Percentiles rank a stretch among this genome's conserved stretches.
Conservation (phyloP, 2,888 invertebrate species). For the Cryptosula pallasiana region DNA sequence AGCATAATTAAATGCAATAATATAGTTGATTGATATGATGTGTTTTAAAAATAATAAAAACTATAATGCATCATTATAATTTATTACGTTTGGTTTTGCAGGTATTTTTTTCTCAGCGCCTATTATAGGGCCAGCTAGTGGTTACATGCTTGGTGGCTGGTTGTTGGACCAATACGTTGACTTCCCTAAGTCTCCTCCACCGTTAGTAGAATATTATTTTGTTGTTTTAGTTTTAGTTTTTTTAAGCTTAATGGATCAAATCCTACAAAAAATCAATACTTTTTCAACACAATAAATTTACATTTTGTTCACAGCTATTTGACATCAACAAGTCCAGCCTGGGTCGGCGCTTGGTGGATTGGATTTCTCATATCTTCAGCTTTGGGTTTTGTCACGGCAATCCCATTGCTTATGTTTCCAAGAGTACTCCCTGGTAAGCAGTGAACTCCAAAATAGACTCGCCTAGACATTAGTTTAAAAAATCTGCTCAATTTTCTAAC, state of each 20-base stretch:
- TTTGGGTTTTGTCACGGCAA: slow-evolving; percentile 73
- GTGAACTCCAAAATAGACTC: not conserved
- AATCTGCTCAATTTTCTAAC: too few species aligned
- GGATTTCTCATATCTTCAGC: slow-evolving; percentile 75
- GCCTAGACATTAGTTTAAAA: too few species aligned
- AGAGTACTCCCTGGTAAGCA: slow-evolving; percentile 59
- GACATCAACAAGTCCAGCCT: slow-evolving; percentile 47
- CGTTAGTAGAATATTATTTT: too few species aligned
- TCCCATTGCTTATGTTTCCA: slow-evolving; percentile 87
- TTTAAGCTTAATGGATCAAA: too few species aligned
- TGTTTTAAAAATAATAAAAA: too few species aligned
- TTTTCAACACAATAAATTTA: too few species aligned
- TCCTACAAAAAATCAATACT: too few species aligned
- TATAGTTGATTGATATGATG: too few species aligned
- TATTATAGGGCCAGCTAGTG: slow-evolving; percentile 58
- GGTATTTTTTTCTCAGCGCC: slow-evolving; percentile 47
- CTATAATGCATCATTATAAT: too few species aligned
- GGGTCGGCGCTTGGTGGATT: slow-evolving; percentile 76
- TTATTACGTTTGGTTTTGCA: slow-evolving; percentile 29
- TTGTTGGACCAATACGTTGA: slow-evolving; percentile 67
- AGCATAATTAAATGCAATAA: too few species aligned
- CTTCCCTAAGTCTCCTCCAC: not conserved
- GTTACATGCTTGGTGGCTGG: slow-evolving; percentile 76
- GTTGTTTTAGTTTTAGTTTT: too few species aligned
- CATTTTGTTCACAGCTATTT: not conserved